These are phyloP conservation scores for Dendrolimus houi DNA, from an alignment of 2,888 invertebrate genomes.

Conservation along the genomic window DNA sequence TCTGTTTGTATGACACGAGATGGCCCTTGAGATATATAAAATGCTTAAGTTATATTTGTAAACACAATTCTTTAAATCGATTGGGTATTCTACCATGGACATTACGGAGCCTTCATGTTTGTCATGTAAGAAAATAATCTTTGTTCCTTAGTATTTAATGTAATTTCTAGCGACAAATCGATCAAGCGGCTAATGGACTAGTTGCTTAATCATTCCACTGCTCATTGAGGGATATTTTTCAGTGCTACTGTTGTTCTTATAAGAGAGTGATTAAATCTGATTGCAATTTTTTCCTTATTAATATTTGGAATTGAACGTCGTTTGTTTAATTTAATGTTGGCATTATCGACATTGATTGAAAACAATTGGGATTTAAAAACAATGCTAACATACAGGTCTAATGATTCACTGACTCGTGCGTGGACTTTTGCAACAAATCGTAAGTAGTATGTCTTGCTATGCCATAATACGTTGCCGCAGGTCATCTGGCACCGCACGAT, in stretches of 20 bases:
- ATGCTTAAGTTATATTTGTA: too few species aligned
- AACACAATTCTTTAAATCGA: too few species aligned
- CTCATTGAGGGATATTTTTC: too few species aligned
- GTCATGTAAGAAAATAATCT: constrained; percentile 6
- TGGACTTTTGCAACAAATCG: constrained; percentile 31
- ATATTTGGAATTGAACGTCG: constrained; percentile 22
- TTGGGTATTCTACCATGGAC: constrained; percentile 3
- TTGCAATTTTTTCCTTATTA: constrained; percentile 3
- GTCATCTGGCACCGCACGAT: constrained; percentile 19
- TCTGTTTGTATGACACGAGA: not conserved
- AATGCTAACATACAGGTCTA: constrained; percentile 47
- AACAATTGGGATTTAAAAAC: constrained; percentile 59
- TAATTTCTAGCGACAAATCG: not conserved
- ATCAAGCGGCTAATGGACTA: not conserved
- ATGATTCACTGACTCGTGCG: constrained; percentile 47
- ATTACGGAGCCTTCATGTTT: constrained; percentile 15
- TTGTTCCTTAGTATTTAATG: not conserved
- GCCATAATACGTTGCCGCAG: constrained; percentile 29
- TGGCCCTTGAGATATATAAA: too few species aligned
- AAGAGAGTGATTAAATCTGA: constrained; percentile 10
- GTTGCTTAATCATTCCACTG: too few species aligned
- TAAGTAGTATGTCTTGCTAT: constrained; percentile 37
- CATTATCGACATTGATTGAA: constrained; percentile 37
- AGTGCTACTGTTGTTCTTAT: not conserved
- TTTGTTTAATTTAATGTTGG: constrained; percentile 52